Evolutionary conservation across 2,888 invertebrate species (phyloP).

Genomic region (Drosophila ezoana): DNA sequence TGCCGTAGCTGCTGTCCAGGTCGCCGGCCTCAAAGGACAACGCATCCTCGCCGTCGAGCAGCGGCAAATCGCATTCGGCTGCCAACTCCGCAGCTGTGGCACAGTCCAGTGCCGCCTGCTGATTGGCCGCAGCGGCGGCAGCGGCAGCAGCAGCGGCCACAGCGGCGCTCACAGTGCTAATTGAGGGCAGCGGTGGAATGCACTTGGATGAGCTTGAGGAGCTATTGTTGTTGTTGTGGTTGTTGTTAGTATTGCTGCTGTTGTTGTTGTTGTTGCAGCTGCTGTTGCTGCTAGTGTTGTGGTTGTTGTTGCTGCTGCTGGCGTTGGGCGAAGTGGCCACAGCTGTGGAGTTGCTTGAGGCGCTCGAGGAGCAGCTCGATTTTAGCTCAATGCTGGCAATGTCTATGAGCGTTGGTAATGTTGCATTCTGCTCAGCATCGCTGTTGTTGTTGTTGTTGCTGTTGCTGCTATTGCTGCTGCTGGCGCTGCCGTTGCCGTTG

Average conservation of each 20-base stretch:
- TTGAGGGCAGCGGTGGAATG: constrained; percentile 85
- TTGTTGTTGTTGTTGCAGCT: constrained; percentile 55
- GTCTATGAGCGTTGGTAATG: constrained; percentile 62
- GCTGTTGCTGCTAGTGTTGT: constrained; percentile 11
- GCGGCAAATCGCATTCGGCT: constrained; percentile 89
- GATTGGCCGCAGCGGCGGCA: constrained; percentile 85
- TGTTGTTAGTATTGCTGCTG: constrained; percentile 83
- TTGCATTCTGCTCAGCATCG: constrained; percentile 36
- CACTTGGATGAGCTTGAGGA: constrained; percentile 44
- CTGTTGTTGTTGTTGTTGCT: constrained; percentile 37
- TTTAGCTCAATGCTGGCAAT: constrained; percentile 66
- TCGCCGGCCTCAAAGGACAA: constrained; percentile 86
- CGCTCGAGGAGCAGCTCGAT: constrained; percentile 65
- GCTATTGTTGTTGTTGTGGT: constrained; percentile 27
- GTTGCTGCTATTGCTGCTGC: constrained; percentile 36
- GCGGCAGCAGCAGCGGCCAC: constrained; percentile 86
- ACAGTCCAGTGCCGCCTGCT: constrained; percentile 84
- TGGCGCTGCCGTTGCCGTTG: constrained; percentile 35
- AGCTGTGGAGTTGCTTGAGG: constrained; percentile 46
- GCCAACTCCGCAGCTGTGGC: constrained; percentile 86
- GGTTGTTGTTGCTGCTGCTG: constrained; percentile 73
- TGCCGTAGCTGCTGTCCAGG: constrained; percentile 89
- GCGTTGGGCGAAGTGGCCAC: constrained; percentile 48
- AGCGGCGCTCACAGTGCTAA: constrained; percentile 85
- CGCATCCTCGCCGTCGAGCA: constrained; percentile 91